Conservation (phyloP, 1,140 invertebrate genomes). For the Lordiphosa collinella region DNA sequence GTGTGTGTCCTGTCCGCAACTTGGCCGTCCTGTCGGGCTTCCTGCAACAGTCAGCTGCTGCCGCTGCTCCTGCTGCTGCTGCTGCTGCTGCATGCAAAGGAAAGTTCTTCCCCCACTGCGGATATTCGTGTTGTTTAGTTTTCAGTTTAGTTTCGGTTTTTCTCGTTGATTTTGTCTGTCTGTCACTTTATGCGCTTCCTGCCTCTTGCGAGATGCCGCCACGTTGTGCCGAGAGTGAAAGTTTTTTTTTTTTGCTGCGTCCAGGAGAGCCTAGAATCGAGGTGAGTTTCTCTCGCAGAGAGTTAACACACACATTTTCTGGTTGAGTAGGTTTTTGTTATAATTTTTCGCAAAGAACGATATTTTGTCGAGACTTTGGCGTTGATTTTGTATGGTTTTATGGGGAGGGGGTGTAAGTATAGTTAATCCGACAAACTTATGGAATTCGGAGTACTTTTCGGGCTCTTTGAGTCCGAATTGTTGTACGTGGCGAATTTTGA, state of each 20-base stretch:
- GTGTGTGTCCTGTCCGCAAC: constrained; percentile 6
- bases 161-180: constrained; percentile 22
- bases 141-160: constrained; percentile 27
- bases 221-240: constrained; percentile 74
- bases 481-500: constrained; percentile 48
- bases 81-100: constrained; percentile 19
- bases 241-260: constrained; percentile 21
- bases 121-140: constrained; percentile 41
- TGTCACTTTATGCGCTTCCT: constrained; percentile 71
- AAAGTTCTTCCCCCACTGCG: constrained; percentile 28
- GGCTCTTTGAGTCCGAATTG: constrained; percentile 27
- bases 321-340: constrained; percentile 36
- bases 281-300: constrained; percentile 33
- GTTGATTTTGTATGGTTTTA: constrained; percentile 27
- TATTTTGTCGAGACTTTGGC: not conserved
- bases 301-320: constrained; percentile 41
- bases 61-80: constrained; percentile 15
- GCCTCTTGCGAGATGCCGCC: constrained; percentile 59
- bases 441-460: constrained; percentile 8
- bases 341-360: constrained; percentile 18
- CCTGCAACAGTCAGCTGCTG: constrained; percentile 69
- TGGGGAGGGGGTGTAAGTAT: not conserved
- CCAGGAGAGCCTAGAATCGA: constrained; percentile 17
- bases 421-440: not conserved
- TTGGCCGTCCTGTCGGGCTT: constrained; percentile 42